Conservation (phyloP, 2,888 invertebrate species). For the Drosophila meridiana region DNA sequence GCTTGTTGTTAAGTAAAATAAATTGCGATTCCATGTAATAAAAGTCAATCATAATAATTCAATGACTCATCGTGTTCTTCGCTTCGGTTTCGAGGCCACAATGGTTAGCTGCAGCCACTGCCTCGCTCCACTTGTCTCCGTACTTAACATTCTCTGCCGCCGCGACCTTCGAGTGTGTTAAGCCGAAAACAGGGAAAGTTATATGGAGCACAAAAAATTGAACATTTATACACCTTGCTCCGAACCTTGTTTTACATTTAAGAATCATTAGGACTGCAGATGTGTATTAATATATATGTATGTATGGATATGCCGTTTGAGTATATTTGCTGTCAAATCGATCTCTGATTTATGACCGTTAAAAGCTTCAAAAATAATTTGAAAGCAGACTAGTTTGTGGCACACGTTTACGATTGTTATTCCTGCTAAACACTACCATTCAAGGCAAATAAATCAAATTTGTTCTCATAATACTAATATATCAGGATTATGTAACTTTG, state of each 20-base stretch:
- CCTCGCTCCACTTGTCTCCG: conserved; percentile 11
- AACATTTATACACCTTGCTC: conserved; percentile 1
- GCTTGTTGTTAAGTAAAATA: conserved; percentile 79
- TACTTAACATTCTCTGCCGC: background rate
- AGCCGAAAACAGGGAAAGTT: conserved; percentile 10
- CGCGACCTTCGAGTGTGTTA: conserved; percentile 15
- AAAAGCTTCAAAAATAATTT: background rate
- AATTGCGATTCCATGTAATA: conserved; percentile 79
- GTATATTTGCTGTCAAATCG: background rate
- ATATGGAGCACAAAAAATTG: background rate
- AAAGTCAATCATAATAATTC: conserved; percentile 82
- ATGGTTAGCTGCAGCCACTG: conserved; percentile 27
- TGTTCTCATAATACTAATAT: background rate
- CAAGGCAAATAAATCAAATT: background rate
- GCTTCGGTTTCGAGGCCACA: conserved; percentile 33
- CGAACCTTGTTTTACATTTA: background rate
- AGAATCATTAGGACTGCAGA: background rate
- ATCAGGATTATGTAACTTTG: background rate
- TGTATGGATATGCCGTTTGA: background rate
- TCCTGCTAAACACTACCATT: background rate
- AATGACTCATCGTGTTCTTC: conserved; percentile 66
- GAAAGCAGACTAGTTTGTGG: background rate
- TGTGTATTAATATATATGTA: background rate
- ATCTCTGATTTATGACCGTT: background rate
- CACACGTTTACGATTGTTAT: background rate